Evolutionary conservation across 2,113 vertebrate species (phyloP), one percentile per base, ranked within the genome.

Genomic region (Pheucticus melanocephalus): DNA sequence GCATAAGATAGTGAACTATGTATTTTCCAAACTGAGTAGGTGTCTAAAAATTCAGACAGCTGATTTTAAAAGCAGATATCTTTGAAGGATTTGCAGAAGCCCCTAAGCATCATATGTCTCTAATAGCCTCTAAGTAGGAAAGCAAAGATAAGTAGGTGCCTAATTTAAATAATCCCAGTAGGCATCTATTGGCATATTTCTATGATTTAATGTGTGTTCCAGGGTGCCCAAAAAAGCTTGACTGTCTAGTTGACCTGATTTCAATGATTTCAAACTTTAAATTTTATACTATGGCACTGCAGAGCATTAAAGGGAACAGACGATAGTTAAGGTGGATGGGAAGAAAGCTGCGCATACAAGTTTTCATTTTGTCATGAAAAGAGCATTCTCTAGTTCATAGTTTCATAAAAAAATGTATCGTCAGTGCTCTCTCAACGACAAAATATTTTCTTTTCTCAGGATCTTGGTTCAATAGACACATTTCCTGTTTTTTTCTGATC

Each of bases 121-220:
- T 90, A 44, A 79, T 77, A 82, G 44, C 24, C 45, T 82, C 4
- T n/a, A 50, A 66, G 15, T 56, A 59, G 51, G 42, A 92, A 73
- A 77, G 68, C 50, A 57, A 53, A 80, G 22, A 83, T 35, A 73
- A 71, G 50, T 94, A 91, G 68, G 22, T 88, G 68, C 35, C 64
- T 53, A 64, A 70, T 86, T 92, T 96, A 57, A 88, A 83, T 88
- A 88, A 81, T 73, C 85, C 51, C 56, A 39, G 37, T 91, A 73
- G 81, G 13, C 56, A 75, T 70, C 63, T 71, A 21, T 66, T 2
- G 15, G 35, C 64, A 44, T 82, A 56, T 87, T 70, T 78, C 60
- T 81, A 30, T 86, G 50, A 45, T 27, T 65, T 82, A 42, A 21
- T 65, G 21, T 61, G 17, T 50, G 30, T 92, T 86, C 28, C 65